Evolutionary conservation across 1,140 invertebrate genomes (phyloP), one percentile per base, ranked within the genome.

Genomic region (Sminthurides bifidus): DNA sequence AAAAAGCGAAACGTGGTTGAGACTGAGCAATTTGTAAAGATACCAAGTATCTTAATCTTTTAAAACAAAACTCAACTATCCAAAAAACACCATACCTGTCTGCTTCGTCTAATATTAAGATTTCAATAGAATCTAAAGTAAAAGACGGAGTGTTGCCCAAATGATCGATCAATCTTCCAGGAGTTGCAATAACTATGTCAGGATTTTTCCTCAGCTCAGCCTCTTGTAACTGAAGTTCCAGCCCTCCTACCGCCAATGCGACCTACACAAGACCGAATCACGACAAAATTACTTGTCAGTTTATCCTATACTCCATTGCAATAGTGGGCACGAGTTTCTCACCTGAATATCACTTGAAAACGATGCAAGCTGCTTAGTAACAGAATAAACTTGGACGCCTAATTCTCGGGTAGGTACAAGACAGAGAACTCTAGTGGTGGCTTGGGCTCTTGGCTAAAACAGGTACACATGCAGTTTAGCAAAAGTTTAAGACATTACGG

Each of bases 121-220:
- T 84, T 79, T 98, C 94, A 60, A 99, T 89, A 40, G 79, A 84
- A 63, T 87, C 79, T 23, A 98, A 73, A 21, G 79, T 82, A 70
- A 98, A 98, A 14, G 84, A 87, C 0, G 92, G 91, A 1, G 93
- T 88, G 73, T 96, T 95, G 67, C 87, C 81, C n/a, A 97, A 75
- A 74, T 96, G 92, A 75, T 99, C 95, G 48, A 99, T 95, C 5
- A 98, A 77, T 64, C 95, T 79, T 56, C 95, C 95, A 0, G 95
- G 95, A 0, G 95, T 98, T 14, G 94, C 95, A 69, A 98, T 95
- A 1, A 98, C 91, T 65, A 98, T 82, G 72, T 98, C 95, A 0
- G 94, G 94, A 69, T 85, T 87, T 62, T 85, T 81, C 37, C 92
- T 76, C 24, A 97, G 72, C 24, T 90, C 80, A 55, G 80, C 78